Conservation (phyloP, 2,113 vertebrate species). For the Pangasianodon hypophthalmus region DNA sequence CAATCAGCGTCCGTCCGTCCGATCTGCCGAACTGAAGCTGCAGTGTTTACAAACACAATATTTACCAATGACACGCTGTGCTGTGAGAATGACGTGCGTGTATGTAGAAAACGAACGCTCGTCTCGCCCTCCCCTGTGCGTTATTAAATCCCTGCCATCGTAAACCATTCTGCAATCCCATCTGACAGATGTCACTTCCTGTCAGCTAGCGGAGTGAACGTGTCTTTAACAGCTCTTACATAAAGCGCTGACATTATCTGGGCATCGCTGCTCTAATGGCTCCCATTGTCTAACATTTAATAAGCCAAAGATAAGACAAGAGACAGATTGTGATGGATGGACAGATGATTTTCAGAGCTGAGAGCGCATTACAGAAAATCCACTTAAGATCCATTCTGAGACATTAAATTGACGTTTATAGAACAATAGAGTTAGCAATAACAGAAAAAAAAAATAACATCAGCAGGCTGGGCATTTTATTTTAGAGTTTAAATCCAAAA, state of each 20-base stretch:
- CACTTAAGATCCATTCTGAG: background rate
- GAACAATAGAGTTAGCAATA: background rate
- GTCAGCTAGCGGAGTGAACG: background rate
- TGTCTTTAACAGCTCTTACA: constrained; percentile 27
- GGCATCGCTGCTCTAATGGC: constrained; percentile 25
- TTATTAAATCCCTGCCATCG: background rate
- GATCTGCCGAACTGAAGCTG: background rate
- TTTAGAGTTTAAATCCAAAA: background rate
- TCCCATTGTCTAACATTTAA: constrained; percentile 30
- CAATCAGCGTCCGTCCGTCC: background rate
- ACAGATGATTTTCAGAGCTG: background rate
- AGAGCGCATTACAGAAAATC: constrained; percentile 6
- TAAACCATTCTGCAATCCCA: background rate
- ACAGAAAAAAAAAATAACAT: background rate
- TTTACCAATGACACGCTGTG: background rate
- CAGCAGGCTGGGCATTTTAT: background rate
- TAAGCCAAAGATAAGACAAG: constrained; percentile 13
- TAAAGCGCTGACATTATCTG: constrained; percentile 2
- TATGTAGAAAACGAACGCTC: background rate
- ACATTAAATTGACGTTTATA: background rate
- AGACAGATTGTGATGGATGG: constrained; percentile 36
- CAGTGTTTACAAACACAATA: background rate
- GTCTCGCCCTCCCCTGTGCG: no score
- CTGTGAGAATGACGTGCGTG: background rate
- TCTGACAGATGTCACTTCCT: background rate